phyloP scores from a whole-genome alignment of 2,113 vertebrate genomes.

The Casuarius casuarius region DNA sequence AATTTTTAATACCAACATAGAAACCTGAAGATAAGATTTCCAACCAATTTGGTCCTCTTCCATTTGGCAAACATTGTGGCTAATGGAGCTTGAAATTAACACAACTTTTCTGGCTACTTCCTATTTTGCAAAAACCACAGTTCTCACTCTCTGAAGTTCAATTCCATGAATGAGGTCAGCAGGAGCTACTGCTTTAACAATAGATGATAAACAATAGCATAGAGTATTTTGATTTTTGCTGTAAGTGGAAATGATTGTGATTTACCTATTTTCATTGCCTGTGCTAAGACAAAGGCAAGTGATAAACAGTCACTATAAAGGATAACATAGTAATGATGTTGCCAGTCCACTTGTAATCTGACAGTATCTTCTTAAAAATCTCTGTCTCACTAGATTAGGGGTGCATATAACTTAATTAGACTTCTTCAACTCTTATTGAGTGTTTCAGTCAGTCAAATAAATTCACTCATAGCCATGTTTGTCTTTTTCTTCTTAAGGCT shows the following conservation, averaged over 20 bases:
- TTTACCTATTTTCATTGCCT: neutral
- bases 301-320: neutral
- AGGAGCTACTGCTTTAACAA: neutral
- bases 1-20: conserved; percentile 43
- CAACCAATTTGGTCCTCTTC: conserved; percentile 36
- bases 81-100: conserved; percentile 70
- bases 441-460: conserved; percentile 34
- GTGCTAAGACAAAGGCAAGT: neutral
- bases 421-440: conserved; percentile 20
- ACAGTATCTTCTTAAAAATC: neutral
- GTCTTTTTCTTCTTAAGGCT: neutral
- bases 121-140: conserved; percentile 29
- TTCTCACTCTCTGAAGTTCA: neutral
- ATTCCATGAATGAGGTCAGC: neutral
- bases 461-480: neutral
- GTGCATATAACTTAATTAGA: neutral
- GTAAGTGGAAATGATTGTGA: neutral
- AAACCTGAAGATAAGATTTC: conserved; percentile 42
- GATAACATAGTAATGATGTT: neutral
- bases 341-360: neutral
- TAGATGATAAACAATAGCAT: neutral
- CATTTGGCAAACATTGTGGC: conserved; percentile 45
- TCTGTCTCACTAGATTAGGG: neutral
- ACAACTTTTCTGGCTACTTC: conserved; percentile 56
- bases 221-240: neutral